A percentile compares a stretch with the other conserved stretches of the same genome.
phyloP scores from a whole-genome alignment of 1,140 invertebrate genomes.

The Caenorhabditis latens region DNA sequence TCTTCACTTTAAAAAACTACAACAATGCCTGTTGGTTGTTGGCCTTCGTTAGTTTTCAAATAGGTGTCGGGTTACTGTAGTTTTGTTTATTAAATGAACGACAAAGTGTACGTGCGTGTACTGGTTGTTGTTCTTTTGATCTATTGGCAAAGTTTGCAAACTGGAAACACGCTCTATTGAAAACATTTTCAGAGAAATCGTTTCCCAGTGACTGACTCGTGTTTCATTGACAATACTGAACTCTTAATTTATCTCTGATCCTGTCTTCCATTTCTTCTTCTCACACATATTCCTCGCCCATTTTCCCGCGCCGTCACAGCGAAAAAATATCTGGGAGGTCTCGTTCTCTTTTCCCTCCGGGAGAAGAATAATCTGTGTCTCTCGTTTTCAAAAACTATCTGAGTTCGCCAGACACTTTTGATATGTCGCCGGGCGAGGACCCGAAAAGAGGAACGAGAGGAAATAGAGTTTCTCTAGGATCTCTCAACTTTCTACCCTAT shows the following conservation, averaged over 20 bases:
- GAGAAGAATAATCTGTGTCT: neutral
- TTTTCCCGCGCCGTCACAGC: neutral
- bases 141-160: neutral
- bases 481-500: neutral
- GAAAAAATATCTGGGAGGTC: slow-evolving; percentile 40
- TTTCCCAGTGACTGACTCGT: neutral
- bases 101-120: neutral
- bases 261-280: too few relatives aligned
- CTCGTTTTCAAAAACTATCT: neutral
- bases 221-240: too few relatives aligned
- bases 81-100: slow-evolving; percentile 4
- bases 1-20: slow-evolving; percentile 1
- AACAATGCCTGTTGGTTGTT: neutral
- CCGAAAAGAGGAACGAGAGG: neutral
- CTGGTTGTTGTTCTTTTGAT: slow-evolving; percentile 6
- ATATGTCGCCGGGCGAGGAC: slow-evolving; percentile 24
- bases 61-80: slow-evolving; percentile 48
- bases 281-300: neutral
- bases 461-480: neutral
- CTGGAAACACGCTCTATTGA: neutral
- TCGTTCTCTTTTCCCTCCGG: slow-evolving; percentile 4
- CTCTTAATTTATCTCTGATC: too few relatives aligned
- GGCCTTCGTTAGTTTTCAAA: neutral
- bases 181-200: neutral
- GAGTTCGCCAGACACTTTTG: slow-evolving; percentile 21